Percentiles rank a stretch among this genome's conserved stretches.
Evolutionary conservation across 2,797 vertebrate genomes (phyloP).

Genomic region (Epinephelus awoara): DNA sequence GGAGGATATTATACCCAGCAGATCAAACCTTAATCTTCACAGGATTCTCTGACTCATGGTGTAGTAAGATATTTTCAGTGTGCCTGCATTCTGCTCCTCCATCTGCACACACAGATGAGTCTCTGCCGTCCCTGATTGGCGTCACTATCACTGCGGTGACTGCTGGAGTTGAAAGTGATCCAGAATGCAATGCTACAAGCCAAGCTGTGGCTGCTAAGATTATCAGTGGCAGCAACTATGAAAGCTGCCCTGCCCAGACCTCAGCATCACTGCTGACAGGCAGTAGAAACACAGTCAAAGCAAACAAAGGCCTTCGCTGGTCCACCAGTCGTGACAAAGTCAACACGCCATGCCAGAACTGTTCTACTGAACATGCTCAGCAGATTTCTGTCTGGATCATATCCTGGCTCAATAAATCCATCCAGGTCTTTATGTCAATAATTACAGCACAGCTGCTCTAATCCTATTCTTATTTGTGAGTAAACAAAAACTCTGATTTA

Average conservation of each 20-base stretch:
- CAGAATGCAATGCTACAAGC: constrained; percentile 60
- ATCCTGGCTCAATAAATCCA: constrained; percentile 42
- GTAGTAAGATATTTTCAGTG: constrained; percentile 64
- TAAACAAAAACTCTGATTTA: not conserved
- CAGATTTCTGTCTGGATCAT: constrained; percentile 69
- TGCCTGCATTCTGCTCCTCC: constrained; percentile 67
- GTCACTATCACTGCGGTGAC: constrained; percentile 52
- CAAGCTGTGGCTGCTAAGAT: constrained; percentile 63
- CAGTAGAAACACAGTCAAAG: constrained; percentile 71
- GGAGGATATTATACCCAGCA: constrained; percentile 5
- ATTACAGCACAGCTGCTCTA: not conserved
- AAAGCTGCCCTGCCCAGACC: constrained; percentile 51
- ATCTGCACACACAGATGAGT: constrained; percentile 70
- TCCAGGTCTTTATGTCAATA: constrained; percentile 22
- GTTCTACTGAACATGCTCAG: constrained; percentile 66
- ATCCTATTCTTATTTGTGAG: not conserved
- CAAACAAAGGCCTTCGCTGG: constrained; percentile 73
- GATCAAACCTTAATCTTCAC: constrained; percentile 23
- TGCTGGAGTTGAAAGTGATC: constrained; percentile 68
- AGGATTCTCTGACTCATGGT: constrained; percentile 61
- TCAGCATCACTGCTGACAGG: constrained; percentile 67
- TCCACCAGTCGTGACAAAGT: constrained; percentile 71
- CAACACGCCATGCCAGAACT: constrained; percentile 69
- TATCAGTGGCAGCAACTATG: constrained; percentile 67
- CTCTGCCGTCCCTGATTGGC: constrained; percentile 55